Base-by-base conservation (phyloP, 2,888 invertebrate genomes). In the Itoplectis maculator region DNA sequence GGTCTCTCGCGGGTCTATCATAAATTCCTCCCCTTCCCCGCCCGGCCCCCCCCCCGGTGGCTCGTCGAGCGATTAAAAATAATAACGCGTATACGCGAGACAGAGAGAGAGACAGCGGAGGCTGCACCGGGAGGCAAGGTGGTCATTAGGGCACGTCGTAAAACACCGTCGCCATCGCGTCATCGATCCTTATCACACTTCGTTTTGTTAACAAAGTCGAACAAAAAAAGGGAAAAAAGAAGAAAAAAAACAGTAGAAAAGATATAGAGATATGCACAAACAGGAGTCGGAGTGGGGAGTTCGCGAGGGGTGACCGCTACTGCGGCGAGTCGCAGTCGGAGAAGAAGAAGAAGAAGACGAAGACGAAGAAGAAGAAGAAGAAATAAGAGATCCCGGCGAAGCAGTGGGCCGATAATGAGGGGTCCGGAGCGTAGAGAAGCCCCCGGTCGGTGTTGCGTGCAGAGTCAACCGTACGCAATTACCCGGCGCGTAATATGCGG, bases 391-490 rank as follows among this genome's bases (percentile, higher is more conserved):
- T 66, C 76, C 70, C 49, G 70, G 75, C 18, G 54, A 82, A 74
- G 47, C 82, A 75, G 84, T 75, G 74, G 79, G 84, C 83, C 84
- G 85, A 87, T 88, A 88, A 89, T 88, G 78, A 88, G 68, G 81
- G 84, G 75, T 70, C 70, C 80, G 78, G 75, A n/a, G 69, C 74
- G 56, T 49, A 65, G 59, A 42, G n/a, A n/a, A n/a, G 66, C 20
- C 75, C 70, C 70, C 70, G 61, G 66, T 73, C 84, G 29, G 5
- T 85, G 85, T 84, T 69, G 85, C 81, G 85, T 86, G 86, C 85
- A 85, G 79, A 87, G 85, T 81, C 83, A 84, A 85, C 86, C 84
- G 73, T 86, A 81, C 77, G 84, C 78, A 90, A 90, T 90, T 88
- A 90, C 84, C 77, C 65, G 61, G 42, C 69, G 59, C 79, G 78